Evolutionary conservation across 2,888 invertebrate species (phyloP), one percentile per base, ranked within the genome.

Genomic region (Phragmatobia fuliginosa): DNA sequence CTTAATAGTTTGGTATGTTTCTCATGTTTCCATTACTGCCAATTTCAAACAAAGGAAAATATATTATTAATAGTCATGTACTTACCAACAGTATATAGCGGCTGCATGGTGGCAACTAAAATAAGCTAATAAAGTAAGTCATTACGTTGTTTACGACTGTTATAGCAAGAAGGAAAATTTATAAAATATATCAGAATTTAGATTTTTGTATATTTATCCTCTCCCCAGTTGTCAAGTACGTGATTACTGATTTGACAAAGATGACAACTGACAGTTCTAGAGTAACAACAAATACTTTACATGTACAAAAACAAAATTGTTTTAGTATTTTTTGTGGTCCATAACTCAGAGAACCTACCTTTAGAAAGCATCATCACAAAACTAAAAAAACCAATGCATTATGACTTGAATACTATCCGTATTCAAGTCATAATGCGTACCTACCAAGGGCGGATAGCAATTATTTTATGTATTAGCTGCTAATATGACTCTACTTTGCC

Each of bases 61-160:
- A 31, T 32, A 31, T 28, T 66, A 25, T 52, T 60, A 45, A 38
- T 49, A 10, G 36, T 18, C n/a, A 52, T 28, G 5, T 61, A 76
- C 84, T 83, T 70, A 84, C 85, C 84, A 71, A 84, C 84, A 70
- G 83, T 83, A 79, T 80, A 83, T 49, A 84, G 58, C 16, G 84
- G 85, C 78, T 84, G 84, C 84, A 84, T 84, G 31, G 62, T 73
- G 66, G 6, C 38, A 45, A 68, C 14, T 61, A 41, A 25, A 63
- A 59, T 11, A 62, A 45, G 16, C 32, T 36, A 62, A 28, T 16
- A 56, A 66, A 49, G 49, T 8, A 52, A 49, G 36, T 62, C 74
- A 76, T 74, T 69, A 71, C 72, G 66, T 68, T 63, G 41, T 70
- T n/a, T 61, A 65, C 56, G 56, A 31, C 38, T 56, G 38, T 62